A percentile compares a stretch with the other conserved stretches of the same genome.
These are phyloP conservation scores for Coelogynopora nodosa DNA, from an alignment of 2,888 invertebrate genomes.

Conservation along the genomic window DNA sequence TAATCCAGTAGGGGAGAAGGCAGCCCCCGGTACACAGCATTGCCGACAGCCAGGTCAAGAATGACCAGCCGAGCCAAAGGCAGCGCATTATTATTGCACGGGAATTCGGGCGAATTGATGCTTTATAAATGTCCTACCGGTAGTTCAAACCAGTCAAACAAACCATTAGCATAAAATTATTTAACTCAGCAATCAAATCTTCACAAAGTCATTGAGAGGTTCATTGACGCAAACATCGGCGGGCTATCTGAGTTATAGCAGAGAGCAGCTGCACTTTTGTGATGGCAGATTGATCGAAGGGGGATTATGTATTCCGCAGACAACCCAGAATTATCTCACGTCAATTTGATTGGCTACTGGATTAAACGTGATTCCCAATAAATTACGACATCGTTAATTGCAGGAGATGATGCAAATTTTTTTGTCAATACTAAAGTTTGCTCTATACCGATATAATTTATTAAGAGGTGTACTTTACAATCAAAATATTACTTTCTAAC, in stretches of 20 bases:
- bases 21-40: constrained; percentile 26
- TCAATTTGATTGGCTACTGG: neutral
- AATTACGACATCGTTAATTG: too few species aligned
- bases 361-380: neutral
- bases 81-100: constrained; percentile 24
- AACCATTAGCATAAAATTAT: too few species aligned
- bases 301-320: neutral
- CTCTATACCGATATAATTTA: too few species aligned
- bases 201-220: too few species aligned
- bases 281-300: constrained; percentile 21
- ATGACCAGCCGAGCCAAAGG: constrained; percentile 33
- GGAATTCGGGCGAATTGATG: too few species aligned
- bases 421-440: too few species aligned
- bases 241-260: neutral
- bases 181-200: too few species aligned
- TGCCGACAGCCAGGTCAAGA: constrained; percentile 38
- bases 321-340: neutral
- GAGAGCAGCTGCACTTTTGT: neutral
- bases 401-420: too few species aligned
- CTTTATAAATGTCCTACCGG: neutral
- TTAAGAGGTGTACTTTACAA: too few species aligned
- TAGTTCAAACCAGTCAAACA: neutral
- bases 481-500: too few species aligned
- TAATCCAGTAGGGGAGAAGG: constrained; percentile 43
- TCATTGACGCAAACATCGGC: neutral